Evolutionary conservation across 2,888 invertebrate genomes (phyloP).

Genomic region (Campoletis raptor): DNA sequence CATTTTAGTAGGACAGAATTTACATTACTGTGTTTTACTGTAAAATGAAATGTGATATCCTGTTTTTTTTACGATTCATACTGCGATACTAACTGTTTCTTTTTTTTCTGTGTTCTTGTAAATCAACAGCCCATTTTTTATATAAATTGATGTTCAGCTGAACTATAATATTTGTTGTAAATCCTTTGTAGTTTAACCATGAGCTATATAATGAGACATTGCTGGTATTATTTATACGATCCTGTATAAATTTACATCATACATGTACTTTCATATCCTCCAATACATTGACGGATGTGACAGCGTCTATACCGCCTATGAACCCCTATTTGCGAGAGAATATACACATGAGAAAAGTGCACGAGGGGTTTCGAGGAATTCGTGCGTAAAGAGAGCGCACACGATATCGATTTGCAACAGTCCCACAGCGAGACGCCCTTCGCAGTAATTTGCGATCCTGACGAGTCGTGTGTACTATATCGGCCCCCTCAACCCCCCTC

Average conservation of each 20-base stretch:
- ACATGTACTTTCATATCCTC: slow-evolving; percentile 13
- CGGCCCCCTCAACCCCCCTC: slow-evolving; percentile 30
- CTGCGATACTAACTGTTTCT: no score
- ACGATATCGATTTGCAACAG: slow-evolving; percentile 71
- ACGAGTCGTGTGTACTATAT: slow-evolving; percentile 46
- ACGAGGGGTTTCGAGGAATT: slow-evolving; percentile 58
- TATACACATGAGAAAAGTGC: slow-evolving; percentile 44
- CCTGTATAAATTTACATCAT: slow-evolving; percentile 16
- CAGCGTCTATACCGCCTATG: slow-evolving; percentile 25
- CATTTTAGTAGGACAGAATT: no score
- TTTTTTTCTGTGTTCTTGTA: background rate
- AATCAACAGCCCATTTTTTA: background rate
- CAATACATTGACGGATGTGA: slow-evolving; percentile 46
- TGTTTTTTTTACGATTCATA: no score
- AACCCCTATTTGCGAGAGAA: slow-evolving; percentile 43
- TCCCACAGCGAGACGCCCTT: slow-evolving; percentile 62
- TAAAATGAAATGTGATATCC: no score
- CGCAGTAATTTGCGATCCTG: slow-evolving; percentile 61
- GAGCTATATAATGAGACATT: slow-evolving; percentile 30
- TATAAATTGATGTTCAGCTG: background rate
- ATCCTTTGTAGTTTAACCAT: no score
- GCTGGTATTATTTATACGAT: slow-evolving; percentile 11
- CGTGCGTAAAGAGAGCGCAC: slow-evolving; percentile 63
- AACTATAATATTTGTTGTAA: background rate
- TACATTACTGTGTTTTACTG: no score